Evolutionary conservation across 2,888 invertebrate genomes (phyloP), one percentile per base, ranked within the genome.

Genomic region (Epinotia nisella): DNA sequence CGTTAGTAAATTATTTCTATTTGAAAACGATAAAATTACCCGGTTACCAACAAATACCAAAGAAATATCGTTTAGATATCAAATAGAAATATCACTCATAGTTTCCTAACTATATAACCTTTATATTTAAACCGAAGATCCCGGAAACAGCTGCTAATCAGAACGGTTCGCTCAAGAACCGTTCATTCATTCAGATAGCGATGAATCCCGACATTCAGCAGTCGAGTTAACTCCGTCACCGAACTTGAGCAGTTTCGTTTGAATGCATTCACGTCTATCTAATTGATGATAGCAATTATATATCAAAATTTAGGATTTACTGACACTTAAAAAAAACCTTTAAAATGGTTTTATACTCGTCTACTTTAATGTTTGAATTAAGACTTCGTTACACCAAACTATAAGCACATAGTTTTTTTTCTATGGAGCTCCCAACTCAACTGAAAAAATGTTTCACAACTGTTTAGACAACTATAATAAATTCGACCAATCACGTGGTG

Each of bases 181-280:
- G 62, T 58, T 72, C 61, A 53, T 64, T 73, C 68, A 62, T 64
- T 73, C 51, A 29, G 62, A 72, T 71, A 66, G 72, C 61, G 29
- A 61, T 56, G 61, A 61, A 61, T 72, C 49, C 67, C 55, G 60
- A 61, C 62, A 41, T 68, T 73, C 51, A 56, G 29, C 45, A 72
- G 62, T 58, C 56, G 67, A 56, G 67, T 62, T 69, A 64, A 69
- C 62, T 64, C 39, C 24, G 55, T 67, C 56, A 62, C 53, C 56
- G 49, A 68, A 29, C 17, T 51, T 19, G 51, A 64, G 21, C 58
- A 62, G 41, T 69, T 68, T 58, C 68, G 65, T 51, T 49, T 21
- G 41, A n/a, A 15, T 62, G 51, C 39, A 24, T 68, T 69, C 17
- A 39, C 21, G 29, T 29, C 24, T 45, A 65, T 53, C 39, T 65